Conservation (phyloP, 2,113 vertebrate genomes). For the Megalops atlanticus region DNA sequence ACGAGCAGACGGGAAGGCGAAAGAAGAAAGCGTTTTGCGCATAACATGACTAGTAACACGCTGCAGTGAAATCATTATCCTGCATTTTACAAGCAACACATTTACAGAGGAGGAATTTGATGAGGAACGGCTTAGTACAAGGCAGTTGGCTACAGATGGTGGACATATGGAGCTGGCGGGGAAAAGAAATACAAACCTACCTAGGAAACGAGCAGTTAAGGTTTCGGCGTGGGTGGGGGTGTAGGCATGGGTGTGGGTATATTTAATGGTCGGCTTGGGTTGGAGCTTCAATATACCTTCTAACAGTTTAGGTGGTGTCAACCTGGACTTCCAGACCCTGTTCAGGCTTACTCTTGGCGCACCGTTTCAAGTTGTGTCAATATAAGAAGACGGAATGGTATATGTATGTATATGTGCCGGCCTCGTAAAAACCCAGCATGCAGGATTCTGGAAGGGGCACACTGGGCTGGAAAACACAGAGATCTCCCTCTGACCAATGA, state of each 20-base stretch:
- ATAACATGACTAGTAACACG: conserved; percentile 43
- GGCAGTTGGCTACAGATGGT: conserved; percentile 27
- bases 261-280: no score
- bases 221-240: background rate
- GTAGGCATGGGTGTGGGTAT: background rate
- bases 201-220: background rate
- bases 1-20: conserved; percentile 34
- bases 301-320: background rate
- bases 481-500: background rate
- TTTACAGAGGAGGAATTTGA: conserved; percentile 39
- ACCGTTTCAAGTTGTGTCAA: background rate
- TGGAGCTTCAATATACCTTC: background rate
- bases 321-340: background rate
- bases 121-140: conserved; percentile 35
- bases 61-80: conserved; percentile 59
- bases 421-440: background rate
- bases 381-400: background rate
- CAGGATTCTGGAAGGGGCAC: background rate
- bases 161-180: conserved; percentile 42
- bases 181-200: background rate
- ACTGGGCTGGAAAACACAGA: background rate
- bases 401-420: background rate
- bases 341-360: background rate
- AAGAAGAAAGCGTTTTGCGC: conserved; percentile 38
- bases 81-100: conserved; percentile 47